Evolutionary conservation across 1,140 invertebrate species (phyloP), one percentile per base, ranked within the genome.

Genomic region (Battus philenor): DNA sequence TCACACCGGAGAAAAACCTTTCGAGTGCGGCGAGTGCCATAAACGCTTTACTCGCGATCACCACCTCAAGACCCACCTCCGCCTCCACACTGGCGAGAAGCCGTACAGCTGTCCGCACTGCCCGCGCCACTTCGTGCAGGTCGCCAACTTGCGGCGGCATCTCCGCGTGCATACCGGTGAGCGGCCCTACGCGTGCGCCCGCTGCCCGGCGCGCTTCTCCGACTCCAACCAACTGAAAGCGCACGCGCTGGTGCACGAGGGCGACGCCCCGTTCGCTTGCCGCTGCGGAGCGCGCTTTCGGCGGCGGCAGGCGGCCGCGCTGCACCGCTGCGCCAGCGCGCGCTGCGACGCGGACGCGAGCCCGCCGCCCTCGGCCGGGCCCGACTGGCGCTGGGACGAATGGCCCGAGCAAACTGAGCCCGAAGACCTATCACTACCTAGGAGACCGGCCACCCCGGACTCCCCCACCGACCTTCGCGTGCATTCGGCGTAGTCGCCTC

Each of bases 21-120:
- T 98, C 86, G 94, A 97, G 68, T 99, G 97, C 72, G 92, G 91
- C 3, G 93, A 96, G 77, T 99, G 97, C 77, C 93, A 97, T 58
- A 97, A 98, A 75, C 90, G 95, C 53, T 99, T 99, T 74, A 98
- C 97, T 1, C 90, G 97, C n/a, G 96, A 98, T 74, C 96, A 97
- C 66, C 96, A 98, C 62, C 86, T 97, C 20, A 98, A 97, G 80
- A 97, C 95, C 0, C 96, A 98, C 74, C 94, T 97, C 89, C 87
- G 96, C 4, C 86, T 97, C 18, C 96, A 98, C 77, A 97, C 96
- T 0, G 97, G 96, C 2, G 96, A 98, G 71, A 95, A 97, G 59
- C 96, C 96, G 0, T 98, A 97, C 69, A 92, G 94, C 57, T 98
- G 97, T 82, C 91, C 91, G 10, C 94, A 96, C 71, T 98, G 96